A percentile compares a stretch with the other conserved stretches of the same genome.
Evolutionary conservation across 2,113 vertebrate genomes (phyloP).

Genomic region (Elanus axillaris): DNA sequence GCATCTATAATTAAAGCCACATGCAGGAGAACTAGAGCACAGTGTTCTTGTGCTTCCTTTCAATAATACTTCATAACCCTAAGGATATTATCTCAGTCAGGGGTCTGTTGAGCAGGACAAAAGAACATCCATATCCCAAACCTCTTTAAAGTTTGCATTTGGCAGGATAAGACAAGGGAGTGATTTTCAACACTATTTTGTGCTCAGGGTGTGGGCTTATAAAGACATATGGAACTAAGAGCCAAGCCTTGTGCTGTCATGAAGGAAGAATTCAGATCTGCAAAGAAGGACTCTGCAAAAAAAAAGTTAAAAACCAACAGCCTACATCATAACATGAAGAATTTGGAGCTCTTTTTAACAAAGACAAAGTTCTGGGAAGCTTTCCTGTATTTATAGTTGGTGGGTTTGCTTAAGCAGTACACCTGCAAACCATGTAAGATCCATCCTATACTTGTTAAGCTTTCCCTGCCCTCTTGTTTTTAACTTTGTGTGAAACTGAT

Average conservation of each 20-base stretch:
- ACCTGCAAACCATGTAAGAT: neutral
- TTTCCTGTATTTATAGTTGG: neutral
- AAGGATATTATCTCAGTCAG: slow-evolving; percentile 55
- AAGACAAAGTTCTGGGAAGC: neutral
- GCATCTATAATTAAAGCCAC: slow-evolving; percentile 52
- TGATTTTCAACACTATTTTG: slow-evolving; percentile 18
- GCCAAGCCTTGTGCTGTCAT: slow-evolving; percentile 17
- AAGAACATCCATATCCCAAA: slow-evolving; percentile 36
- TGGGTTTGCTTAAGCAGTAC: neutral
- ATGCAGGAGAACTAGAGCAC: slow-evolving; percentile 9
- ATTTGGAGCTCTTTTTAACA: neutral
- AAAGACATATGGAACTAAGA: neutral
- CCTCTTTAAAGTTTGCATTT: slow-evolving; percentile 47
- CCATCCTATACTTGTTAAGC: neutral
- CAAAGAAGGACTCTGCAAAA: neutral
- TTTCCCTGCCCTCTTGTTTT: neutral
- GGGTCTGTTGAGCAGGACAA: slow-evolving; percentile 38
- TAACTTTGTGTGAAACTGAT: neutral
- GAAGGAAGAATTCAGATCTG: neutral
- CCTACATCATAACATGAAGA: neutral
- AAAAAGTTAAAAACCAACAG: neutral
- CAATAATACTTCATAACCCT: slow-evolving; percentile 37
- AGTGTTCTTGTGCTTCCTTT: slow-evolving; percentile 29
- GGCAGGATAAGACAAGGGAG: slow-evolving; percentile 24
- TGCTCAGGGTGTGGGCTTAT: slow-evolving; percentile 33